phyloP scores from a whole-genome alignment of 2,888 invertebrate species.

The Eupithecia subumbrata region DNA sequence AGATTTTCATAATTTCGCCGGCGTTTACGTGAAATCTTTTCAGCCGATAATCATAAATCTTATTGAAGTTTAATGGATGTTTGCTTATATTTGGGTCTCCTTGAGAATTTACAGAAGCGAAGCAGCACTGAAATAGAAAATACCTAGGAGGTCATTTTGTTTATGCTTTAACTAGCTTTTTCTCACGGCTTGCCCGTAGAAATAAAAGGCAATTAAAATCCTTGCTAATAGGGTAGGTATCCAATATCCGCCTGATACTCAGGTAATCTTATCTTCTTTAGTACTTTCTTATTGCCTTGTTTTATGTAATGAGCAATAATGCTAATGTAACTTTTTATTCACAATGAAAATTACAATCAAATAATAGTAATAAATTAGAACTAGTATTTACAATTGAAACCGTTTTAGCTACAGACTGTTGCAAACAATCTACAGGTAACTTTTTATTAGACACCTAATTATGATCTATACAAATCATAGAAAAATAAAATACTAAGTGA shows the following conservation, averaged over 20 bases:
- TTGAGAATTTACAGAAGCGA: slow-evolving; percentile 3
- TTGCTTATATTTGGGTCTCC: slow-evolving; percentile 17
- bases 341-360: too few relatives aligned
- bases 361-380: too few relatives aligned
- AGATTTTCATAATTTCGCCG: not conserved
- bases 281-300: not conserved
- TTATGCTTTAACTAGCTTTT: not conserved
- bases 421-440: too few relatives aligned
- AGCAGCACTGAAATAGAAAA: slow-evolving; percentile 5
- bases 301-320: not conserved
- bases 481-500: not conserved
- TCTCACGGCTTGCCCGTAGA: not conserved
- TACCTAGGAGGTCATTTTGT: not conserved
- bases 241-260: not conserved
- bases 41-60: slow-evolving; percentile 6
- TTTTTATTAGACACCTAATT: not conserved
- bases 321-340: too few relatives aligned
- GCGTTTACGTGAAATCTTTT: slow-evolving; percentile 7
- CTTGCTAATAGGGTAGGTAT: not conserved
- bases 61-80: slow-evolving; percentile 17
- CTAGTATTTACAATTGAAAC: too few relatives aligned
- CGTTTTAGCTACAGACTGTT: too few relatives aligned
- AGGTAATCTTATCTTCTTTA: not conserved
- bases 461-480: not conserved
- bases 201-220: not conserved